These are phyloP conservation scores for Coenobita brevimanus DNA, from an alignment of 1,140 invertebrate genomes.

Conservation along the genomic window DNA sequence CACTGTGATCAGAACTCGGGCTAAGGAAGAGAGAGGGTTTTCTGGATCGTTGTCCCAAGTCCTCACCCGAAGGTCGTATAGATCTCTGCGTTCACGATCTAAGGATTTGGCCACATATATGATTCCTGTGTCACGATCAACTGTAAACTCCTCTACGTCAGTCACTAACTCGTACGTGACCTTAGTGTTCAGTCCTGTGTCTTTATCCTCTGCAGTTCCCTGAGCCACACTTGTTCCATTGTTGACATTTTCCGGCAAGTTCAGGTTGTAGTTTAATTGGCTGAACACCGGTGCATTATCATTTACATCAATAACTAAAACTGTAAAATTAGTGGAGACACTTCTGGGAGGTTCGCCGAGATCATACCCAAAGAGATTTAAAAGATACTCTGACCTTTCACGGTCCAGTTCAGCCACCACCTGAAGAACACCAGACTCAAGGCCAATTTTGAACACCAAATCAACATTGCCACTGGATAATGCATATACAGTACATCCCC, in stretches of 20 bases:
- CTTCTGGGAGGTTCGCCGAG: conserved; percentile 87
- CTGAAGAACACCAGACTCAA: conserved; percentile 87
- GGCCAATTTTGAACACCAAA: conserved; percentile 90
- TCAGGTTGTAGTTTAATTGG: conserved; percentile 73
- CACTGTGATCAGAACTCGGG: conserved; percentile 78
- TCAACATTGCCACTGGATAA: conserved; percentile 90
- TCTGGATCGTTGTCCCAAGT: conserved; percentile 84
- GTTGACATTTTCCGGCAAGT: conserved; percentile 74
- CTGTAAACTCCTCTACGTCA: conserved; percentile 86
- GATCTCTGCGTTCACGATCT: conserved; percentile 87
- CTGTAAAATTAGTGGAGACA: conserved; percentile 82
- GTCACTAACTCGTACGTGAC: conserved; percentile 86
- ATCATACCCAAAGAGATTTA: conserved; percentile 93
- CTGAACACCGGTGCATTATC: conserved; percentile 76
- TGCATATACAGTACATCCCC: no score
- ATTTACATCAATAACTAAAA: conserved; percentile 76
- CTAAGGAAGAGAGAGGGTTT: conserved; percentile 76
- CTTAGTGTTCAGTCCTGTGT: conserved; percentile 81
- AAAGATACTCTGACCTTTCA: conserved; percentile 87
- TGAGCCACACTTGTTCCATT: conserved; percentile 74
- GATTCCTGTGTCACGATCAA: conserved; percentile 85
- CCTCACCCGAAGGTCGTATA: conserved; percentile 89
- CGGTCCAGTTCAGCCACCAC: conserved; percentile 90
- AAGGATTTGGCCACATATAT: conserved; percentile 84
- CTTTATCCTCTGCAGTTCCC: conserved; percentile 75